These are phyloP conservation scores for Drosophila cognata DNA, from an alignment of 2,888 invertebrate genomes.

Conservation along the genomic window DNA sequence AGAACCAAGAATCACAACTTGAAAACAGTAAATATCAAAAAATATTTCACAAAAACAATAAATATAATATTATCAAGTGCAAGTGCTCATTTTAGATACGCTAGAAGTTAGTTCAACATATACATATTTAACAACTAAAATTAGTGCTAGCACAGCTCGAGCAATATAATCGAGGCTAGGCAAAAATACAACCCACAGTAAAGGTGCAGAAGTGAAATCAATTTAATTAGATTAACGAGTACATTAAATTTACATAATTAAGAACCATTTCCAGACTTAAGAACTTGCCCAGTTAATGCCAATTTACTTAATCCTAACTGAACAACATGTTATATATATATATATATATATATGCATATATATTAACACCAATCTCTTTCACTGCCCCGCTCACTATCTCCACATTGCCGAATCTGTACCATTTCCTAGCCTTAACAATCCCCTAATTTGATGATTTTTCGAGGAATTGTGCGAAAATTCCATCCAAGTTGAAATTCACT, in stretches of 20 bases:
- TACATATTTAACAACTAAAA: constrained; percentile 26
- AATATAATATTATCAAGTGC: neutral
- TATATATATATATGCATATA: constrained; percentile 1
- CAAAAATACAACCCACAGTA: constrained; percentile 44
- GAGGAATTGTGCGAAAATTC: constrained; percentile 47
- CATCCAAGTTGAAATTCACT: constrained; percentile 43
- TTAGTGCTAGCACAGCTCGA: constrained; percentile 53
- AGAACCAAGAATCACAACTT: neutral
- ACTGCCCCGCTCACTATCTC: constrained; percentile 34
- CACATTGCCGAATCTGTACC: constrained; percentile 22
- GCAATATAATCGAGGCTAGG: constrained; percentile 39
- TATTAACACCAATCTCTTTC: constrained; percentile 22
- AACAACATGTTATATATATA: constrained; percentile 17
- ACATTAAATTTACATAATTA: constrained; percentile 5
- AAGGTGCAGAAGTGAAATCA: constrained; percentile 48
- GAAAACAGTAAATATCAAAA: neutral
- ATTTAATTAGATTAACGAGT: constrained; percentile 12
- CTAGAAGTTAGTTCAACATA: neutral
- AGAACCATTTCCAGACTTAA: constrained; percentile 16
- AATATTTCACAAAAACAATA: neutral
- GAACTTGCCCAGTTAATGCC: constrained; percentile 50
- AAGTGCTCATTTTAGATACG: neutral
- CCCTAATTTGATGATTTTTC: constrained; percentile 56
- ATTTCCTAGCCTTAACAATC: constrained; percentile 16
- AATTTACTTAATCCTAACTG: constrained; percentile 39